These are phyloP conservation scores for Campylomormyrus tamandua DNA, from an alignment of 2,113 vertebrate species.

Conservation along the genomic window DNA sequence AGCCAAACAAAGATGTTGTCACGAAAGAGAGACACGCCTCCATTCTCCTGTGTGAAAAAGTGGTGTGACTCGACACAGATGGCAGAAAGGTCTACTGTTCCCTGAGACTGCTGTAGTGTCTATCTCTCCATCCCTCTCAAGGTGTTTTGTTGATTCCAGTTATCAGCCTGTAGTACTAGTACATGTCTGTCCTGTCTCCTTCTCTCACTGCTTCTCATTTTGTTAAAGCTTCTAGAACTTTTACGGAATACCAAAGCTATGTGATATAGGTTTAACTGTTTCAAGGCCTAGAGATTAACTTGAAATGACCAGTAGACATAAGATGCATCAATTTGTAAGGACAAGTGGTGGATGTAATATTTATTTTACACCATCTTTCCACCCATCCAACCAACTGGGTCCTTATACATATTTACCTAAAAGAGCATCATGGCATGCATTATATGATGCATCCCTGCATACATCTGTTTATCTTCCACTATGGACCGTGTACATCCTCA, in stretches of 20 bases:
- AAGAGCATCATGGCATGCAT: neutral
- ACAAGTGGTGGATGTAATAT: neutral
- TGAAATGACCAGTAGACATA: neutral
- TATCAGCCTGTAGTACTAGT: neutral
- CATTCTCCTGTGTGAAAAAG: neutral
- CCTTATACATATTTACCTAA: neutral
- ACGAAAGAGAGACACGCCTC: neutral
- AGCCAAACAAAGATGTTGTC: constrained; percentile 3
- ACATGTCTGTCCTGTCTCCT: neutral
- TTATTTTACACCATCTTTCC: neutral
- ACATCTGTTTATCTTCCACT: neutral
- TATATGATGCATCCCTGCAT: neutral
- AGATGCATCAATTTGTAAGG: neutral
- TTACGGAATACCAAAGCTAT: neutral
- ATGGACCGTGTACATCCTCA: neutral
- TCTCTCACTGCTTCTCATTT: neutral
- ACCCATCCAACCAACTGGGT: neutral
- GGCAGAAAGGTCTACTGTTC: neutral
- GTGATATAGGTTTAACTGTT: neutral
- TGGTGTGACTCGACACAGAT: neutral
- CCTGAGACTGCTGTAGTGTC: neutral
- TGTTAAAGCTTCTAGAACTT: neutral
- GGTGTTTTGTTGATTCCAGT: neutral
- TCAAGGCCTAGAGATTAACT: neutral
- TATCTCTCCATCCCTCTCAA: neutral